Percentiles rank a stretch among this genome's conserved stretches.
Conservation (phyloP, 2,888 invertebrate genomes). For the Meandrusa payeni region DNA sequence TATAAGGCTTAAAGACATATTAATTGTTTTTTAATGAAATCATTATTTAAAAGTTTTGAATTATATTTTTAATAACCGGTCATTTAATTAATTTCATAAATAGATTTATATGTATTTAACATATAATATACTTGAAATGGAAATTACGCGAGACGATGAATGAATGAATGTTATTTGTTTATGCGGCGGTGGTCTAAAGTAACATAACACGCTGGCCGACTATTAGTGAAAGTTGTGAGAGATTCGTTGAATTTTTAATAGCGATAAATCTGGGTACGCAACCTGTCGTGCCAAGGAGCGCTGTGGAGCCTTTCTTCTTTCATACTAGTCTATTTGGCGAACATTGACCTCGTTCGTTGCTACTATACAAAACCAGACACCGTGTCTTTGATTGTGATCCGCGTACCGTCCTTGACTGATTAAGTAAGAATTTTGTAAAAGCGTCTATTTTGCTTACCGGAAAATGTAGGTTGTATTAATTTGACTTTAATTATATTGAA, state of each 20-base stretch:
- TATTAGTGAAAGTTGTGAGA: slow-evolving; percentile 74
- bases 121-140: no score
- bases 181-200: slow-evolving; percentile 16
- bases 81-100: no score
- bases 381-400: slow-evolving; percentile 9
- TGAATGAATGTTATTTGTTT: slow-evolving; percentile 25
- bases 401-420: slow-evolving; percentile 22
- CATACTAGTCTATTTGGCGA: slow-evolving; percentile 64
- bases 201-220: slow-evolving; percentile 38
- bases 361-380: slow-evolving; percentile 20
- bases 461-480: slow-evolving; percentile 12
- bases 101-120: not conserved
- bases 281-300: slow-evolving; percentile 59
- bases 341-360: slow-evolving; percentile 56
- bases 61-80: no score
- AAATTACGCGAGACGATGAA: slow-evolving; percentile 6
- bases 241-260: slow-evolving; percentile 75
- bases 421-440: slow-evolving; percentile 21
- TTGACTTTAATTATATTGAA: slow-evolving; percentile 2
- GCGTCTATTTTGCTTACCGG: slow-evolving; percentile 1
- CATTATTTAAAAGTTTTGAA: not conserved
- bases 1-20: not conserved
- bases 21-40: slow-evolving; percentile 4
- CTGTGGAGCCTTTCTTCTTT: slow-evolving; percentile 68
- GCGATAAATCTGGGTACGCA: slow-evolving; percentile 69